These are phyloP conservation scores for Tryphoninae sp. DNA, from an alignment of 2,888 invertebrate genomes.

Conservation along the genomic window DNA sequence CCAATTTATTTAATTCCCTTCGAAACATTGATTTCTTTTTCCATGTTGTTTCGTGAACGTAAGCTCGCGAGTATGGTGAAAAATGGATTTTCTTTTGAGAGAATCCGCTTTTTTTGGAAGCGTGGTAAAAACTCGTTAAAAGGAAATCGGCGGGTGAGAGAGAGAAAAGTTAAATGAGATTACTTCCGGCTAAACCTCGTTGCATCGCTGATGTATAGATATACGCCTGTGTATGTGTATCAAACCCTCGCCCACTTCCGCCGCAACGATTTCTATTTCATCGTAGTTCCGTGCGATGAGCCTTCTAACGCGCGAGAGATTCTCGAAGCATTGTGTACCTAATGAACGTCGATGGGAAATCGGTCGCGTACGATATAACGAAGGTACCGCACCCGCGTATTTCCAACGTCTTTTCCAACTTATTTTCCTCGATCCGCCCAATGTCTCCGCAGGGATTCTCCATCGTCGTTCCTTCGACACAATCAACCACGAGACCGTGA, in stretches of 20 bases:
- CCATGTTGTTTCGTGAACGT: not conserved
- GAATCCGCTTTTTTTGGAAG: not conserved
- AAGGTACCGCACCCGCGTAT: slow-evolving; percentile 22
- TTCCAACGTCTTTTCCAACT: not conserved
- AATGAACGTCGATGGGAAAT: slow-evolving; percentile 52
- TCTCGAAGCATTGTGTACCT: slow-evolving; percentile 36
- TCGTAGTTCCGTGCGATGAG: slow-evolving; percentile 47
- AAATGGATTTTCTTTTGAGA: not conserved
- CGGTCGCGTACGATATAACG: slow-evolving; percentile 39
- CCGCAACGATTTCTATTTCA: slow-evolving; percentile 58
- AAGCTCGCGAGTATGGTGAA: not conserved
- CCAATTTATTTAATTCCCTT: not conserved
- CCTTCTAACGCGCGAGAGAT: slow-evolving; percentile 7
- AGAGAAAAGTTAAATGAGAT: slow-evolving; percentile 21
- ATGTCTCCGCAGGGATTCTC: too few relatives aligned
- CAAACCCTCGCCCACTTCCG: slow-evolving; percentile 54
- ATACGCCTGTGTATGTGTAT: not conserved
- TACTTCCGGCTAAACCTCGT: slow-evolving; percentile 50
- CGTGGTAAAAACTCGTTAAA: slow-evolving; percentile 36
- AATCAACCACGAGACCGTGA: too few relatives aligned
- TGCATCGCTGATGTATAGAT: slow-evolving; percentile 18
- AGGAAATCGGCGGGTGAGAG: slow-evolving; percentile 46
- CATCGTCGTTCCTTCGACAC: too few relatives aligned
- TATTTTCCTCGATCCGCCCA: not conserved
- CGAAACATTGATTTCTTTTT: not conserved